phyloP scores from a whole-genome alignment of 2,113 vertebrate genomes.

The Podarcis cretensis region DNA sequence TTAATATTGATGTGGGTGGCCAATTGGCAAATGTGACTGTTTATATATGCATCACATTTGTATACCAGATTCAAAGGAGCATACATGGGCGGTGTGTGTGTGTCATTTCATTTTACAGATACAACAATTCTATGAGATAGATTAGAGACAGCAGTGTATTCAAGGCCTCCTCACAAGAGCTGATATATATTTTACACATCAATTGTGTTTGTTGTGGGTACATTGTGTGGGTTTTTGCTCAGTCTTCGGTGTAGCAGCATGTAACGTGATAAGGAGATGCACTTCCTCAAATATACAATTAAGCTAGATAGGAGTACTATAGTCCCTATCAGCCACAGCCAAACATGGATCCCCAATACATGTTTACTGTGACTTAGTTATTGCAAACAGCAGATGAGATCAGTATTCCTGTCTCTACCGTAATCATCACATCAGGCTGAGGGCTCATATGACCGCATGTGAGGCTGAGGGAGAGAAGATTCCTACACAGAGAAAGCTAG shows the following conservation, averaged over 20 bases:
- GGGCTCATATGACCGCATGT: not conserved
- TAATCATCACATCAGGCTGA: not conserved
- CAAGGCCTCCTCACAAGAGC: not conserved
- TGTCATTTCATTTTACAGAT: not conserved
- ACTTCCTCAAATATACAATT: not conserved
- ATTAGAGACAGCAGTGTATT: not conserved
- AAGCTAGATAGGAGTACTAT: not conserved
- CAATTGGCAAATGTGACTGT: not conserved
- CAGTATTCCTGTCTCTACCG: not conserved
- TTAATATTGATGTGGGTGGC: not conserved
- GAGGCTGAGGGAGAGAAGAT: not conserved
- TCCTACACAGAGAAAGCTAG: not conserved
- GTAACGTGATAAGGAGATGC: not conserved
- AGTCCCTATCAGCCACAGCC: not conserved
- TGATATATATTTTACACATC: not conserved
- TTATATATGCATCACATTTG: not conserved
- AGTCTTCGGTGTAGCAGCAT: not conserved
- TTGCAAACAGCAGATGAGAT: not conserved
- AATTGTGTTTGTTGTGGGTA: not conserved
- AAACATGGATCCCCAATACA: conserved; percentile 6
- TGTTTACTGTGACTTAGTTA: conserved; percentile 30
- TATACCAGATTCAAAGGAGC: not conserved
- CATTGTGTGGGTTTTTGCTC: not conserved
- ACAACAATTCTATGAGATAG: not conserved
- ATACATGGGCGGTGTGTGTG: not conserved